Evolutionary conservation across 2,888 invertebrate species (phyloP).

Genomic region (Pandemis corylana): DNA sequence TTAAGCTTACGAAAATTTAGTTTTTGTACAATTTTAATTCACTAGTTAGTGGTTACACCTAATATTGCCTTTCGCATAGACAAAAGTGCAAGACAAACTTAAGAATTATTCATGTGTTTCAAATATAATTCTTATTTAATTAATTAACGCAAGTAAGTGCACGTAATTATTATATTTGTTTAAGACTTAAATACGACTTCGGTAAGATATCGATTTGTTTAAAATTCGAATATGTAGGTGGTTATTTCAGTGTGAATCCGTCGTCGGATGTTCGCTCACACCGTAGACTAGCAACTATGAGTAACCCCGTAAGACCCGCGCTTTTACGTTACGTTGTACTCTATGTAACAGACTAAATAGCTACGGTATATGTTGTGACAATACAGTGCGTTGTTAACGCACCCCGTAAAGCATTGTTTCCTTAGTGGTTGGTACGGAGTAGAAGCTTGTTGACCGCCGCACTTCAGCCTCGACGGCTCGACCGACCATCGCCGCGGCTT

Average conservation of each 20-base stretch:
- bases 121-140: constrained; percentile 47
- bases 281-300: constrained; percentile 42
- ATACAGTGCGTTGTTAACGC: constrained; percentile 30
- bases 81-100: constrained; percentile 49
- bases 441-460: constrained; percentile 32
- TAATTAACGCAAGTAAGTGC: constrained; percentile 47
- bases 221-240: constrained; percentile 58
- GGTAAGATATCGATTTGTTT: constrained; percentile 59
- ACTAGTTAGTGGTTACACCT: constrained; percentile 71
- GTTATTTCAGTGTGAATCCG: constrained; percentile 58
- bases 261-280: constrained; percentile 41
- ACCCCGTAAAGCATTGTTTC: constrained; percentile 29
- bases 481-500: constrained; percentile 12
- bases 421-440: constrained; percentile 21
- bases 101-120: constrained; percentile 50
- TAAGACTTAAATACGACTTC: constrained; percentile 53
- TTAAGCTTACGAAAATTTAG: constrained; percentile 75
- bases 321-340: constrained; percentile 41
- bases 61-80: constrained; percentile 57
- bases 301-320: constrained; percentile 57
- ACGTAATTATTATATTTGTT: constrained; percentile 54
- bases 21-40: constrained; percentile 80
- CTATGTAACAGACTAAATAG: constrained; percentile 32
- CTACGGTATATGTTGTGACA: constrained; percentile 38
- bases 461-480: constrained; percentile 20